Percentiles rank a stretch among this genome's conserved stretches.
Evolutionary conservation across 23 tunicate species (phyloP).

Genomic region (Oikopleura dioica): DNA sequence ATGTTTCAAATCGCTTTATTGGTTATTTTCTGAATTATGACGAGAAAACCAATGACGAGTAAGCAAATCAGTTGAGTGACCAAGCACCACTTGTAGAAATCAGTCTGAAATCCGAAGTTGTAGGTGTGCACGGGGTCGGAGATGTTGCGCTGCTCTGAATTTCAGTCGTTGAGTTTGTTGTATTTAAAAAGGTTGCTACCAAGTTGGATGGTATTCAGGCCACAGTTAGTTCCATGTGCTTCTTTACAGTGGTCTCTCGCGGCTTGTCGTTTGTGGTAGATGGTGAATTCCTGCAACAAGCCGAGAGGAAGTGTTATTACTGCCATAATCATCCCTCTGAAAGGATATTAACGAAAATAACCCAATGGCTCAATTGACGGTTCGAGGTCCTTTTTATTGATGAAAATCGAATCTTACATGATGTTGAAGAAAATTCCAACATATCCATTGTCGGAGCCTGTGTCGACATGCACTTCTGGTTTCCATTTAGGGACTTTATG

Average conservation of each 20-base stretch:
- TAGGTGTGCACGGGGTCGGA: too few species aligned
- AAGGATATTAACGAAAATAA: too few species aligned
- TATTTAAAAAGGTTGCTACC: neutral
- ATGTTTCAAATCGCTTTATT: neutral
- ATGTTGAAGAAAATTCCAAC: slow-evolving; percentile 2
- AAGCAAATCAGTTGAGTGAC: neutral
- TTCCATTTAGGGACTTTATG: too few species aligned
- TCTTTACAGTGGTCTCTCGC: too few species aligned
- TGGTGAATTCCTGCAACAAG: neutral
- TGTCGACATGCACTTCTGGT: neutral
- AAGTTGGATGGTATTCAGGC: neutral
- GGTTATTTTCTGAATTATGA: neutral
- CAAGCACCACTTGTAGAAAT: neutral
- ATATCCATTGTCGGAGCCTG: slow-evolving; percentile 5
- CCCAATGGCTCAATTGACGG: too few species aligned
- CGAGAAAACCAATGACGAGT: neutral
- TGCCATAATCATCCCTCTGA: neutral
- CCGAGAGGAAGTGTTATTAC: neutral
- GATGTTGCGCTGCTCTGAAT: too few species aligned
- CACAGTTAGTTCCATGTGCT: too few species aligned
- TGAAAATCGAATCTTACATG: too few species aligned
- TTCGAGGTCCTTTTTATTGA: too few species aligned
- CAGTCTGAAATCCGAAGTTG: neutral
- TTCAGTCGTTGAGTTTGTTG: too few species aligned
- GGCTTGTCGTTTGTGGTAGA: too few species aligned